Percentiles rank a stretch among this genome's conserved stretches.
phyloP scores from a whole-genome alignment of 2,113 vertebrate genomes.

The Thomomys bottae region DNA sequence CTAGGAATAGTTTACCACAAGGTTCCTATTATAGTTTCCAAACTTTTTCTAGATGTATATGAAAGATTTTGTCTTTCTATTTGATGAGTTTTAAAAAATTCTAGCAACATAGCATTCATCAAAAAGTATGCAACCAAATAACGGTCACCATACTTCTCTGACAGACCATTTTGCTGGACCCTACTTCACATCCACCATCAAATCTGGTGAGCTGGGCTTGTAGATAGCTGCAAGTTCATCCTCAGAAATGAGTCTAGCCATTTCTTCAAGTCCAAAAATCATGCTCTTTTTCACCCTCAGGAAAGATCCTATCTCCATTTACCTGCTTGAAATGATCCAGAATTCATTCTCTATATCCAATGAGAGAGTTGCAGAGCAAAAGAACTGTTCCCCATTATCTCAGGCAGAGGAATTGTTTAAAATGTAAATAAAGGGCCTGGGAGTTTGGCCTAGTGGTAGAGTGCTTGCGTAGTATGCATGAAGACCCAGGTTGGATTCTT shows the following conservation, averaged over 20 bases:
- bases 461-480: too few relatives aligned
- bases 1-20: rapidly evolving
- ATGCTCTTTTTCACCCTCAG: too few relatives aligned
- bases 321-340: too few relatives aligned
- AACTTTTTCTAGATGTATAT: not conserved
- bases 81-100: not conserved
- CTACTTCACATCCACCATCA: not conserved
- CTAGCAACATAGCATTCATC: not conserved
- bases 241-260: not conserved
- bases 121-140: not conserved
- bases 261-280: not conserved
- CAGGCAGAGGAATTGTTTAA: too few relatives aligned
- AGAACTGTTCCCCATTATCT: too few relatives aligned
- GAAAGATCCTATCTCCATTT: too few relatives aligned
- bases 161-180: rapidly evolving
- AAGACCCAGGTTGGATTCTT: too few relatives aligned
- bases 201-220: not conserved
- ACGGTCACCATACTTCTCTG: rapidly evolving
- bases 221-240: not conserved
- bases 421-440: too few relatives aligned
- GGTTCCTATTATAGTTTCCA: rapidly evolving
- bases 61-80: too few relatives aligned
- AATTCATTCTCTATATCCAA: too few relatives aligned
- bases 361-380: too few relatives aligned
- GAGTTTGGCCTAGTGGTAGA: too few relatives aligned